Evolutionary conservation across 2,888 invertebrate species (phyloP).

Genomic region (Acanthoscelides obtectus): DNA sequence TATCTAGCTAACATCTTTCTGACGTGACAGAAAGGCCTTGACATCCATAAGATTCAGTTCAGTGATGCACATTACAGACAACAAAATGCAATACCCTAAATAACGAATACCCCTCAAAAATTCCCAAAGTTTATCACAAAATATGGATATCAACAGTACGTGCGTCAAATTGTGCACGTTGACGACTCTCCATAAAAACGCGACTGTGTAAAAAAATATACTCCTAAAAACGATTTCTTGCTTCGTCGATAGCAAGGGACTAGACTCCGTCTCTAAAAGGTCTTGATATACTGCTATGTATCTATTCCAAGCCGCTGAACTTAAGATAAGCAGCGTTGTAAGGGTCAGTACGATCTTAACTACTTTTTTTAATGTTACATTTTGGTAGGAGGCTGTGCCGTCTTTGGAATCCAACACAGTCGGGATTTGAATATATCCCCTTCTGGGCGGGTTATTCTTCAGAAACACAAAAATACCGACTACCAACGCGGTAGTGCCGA

Average conservation of each 20-base stretch:
- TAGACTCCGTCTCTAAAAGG: slow-evolving; percentile 61
- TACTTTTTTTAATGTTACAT: slow-evolving; percentile 63
- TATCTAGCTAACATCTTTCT: slow-evolving; percentile 23
- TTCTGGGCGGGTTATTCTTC: slow-evolving; percentile 66
- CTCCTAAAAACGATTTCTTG: slow-evolving; percentile 64
- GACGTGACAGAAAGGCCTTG: slow-evolving; percentile 52
- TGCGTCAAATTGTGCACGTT: slow-evolving; percentile 77
- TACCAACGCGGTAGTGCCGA: slow-evolving; percentile 70
- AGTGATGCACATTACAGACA: slow-evolving; percentile 63
- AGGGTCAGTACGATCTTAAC: slow-evolving; percentile 61
- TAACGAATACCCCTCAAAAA: slow-evolving; percentile 68
- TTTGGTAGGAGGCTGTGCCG: slow-evolving; percentile 58
- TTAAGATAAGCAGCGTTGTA: slow-evolving; percentile 66
- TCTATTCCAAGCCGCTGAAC: slow-evolving; percentile 78
- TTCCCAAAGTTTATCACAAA: slow-evolving; percentile 77
- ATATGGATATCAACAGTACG: slow-evolving; percentile 68
- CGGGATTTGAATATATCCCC: slow-evolving; percentile 67
- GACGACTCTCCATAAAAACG: slow-evolving; percentile 71
- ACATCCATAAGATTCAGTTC: slow-evolving; percentile 67
- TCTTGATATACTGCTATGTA: slow-evolving; percentile 78
- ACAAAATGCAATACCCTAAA: slow-evolving; percentile 64
- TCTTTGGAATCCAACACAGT: slow-evolving; percentile 51
- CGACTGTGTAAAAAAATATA: slow-evolving; percentile 68
- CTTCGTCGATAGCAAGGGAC: slow-evolving; percentile 51
- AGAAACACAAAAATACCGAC: slow-evolving; percentile 65